Base-by-base conservation (phyloP, 2,797 vertebrate species). In the Menidia menidia region DNA sequence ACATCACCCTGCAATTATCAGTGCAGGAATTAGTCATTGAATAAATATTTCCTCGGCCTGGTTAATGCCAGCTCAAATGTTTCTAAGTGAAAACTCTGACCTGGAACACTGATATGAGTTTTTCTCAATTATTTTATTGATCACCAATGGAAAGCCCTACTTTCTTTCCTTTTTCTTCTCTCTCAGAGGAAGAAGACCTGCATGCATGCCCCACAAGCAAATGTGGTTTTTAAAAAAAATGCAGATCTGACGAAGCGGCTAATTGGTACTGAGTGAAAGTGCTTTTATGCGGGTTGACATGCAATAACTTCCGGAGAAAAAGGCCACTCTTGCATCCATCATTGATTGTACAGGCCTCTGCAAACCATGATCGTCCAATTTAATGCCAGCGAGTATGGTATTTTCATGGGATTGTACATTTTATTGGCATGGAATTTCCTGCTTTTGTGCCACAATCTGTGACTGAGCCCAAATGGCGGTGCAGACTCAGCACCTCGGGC, bases 391-490 rank as follows among this genome's bases (percentile, higher is more conserved):
- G 73, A 66, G 54, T 45, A 69, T 75, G 77, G 72, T 57, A 76
- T 78, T 82, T 83, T 78, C 77, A 65, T 72, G 60, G 39, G 56
- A 25, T 64, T 52, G 60, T 47, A 50, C 31, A 75, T 75, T 64
- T 74, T 64, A 42, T 71, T 64, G 39, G 59, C 12, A 14, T 3
- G 1, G 51, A 72, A 71, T 77, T 71, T 75, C 30, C 64, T 73
- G 67, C 69, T 88, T 80, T 68, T 63, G 60, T 72, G 77, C 35
- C 56, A 50, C 53, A 62, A 50, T 71, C 60, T 78, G 55, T 73
- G 82, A 80, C 78, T 59, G 70, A 75, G 62, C 57, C 72, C 61
- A 86, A 87, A 86, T 82, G 77, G 82, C 86, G 81, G 88, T 85
- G 84, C 63, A 70, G 73, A 74, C 78, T 51, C 8, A 61, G 61